Evolutionary conservation across 1,140 invertebrate species (phyloP), one percentile per base, ranked within the genome.

Genomic region (Ceratoteleas bidentatus): DNA sequence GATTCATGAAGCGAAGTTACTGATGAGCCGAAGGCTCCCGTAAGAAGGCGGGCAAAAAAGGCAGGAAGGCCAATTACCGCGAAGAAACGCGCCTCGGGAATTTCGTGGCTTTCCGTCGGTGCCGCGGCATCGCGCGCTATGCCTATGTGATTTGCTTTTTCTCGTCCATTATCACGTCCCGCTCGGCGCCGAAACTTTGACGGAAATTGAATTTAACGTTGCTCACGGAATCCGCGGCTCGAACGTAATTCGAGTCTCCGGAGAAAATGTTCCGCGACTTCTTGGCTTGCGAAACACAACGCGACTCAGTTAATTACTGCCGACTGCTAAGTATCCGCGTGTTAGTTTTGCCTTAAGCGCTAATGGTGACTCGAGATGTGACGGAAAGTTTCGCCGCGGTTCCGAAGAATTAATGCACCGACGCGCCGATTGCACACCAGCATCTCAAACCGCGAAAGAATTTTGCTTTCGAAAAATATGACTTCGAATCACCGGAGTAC

Each of bases 11-110:
- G 32, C 16, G 4, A 62, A 40, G 50, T 72, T 66, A 54, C 61
- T 57, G 62, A 73, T 53, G 56, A 61, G 47, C n/a, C 13, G 38
- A 65, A 62, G 49, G 43, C 16, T 70, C 9, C 36, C 24, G 40
- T 14, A 78, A 75, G 86, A 79, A 73, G 72, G 68, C 33, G 43
- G 58, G 15, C 40, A 81, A 84, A 75, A 75, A 69, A 83, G 32
- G n/a, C 56, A 84, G 70, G 56, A 87, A 83, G 61, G 78, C 75
- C 86, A 86, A 86, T 89, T 88, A 88, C 85, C 61, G 60, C 70
- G 24, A 76, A 81, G 78, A 84, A 86, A 79, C 72, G 81, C 52
- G 81, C 62, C 34, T 6, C 24, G 66, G 81, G 79, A 77, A 65
- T 85, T 86, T 75, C 72, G 52, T 81, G 60, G 16, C 80, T 66